Base-by-base conservation (phyloP, 1,140 invertebrate species). In the Leptopilina boulardi region DNA sequence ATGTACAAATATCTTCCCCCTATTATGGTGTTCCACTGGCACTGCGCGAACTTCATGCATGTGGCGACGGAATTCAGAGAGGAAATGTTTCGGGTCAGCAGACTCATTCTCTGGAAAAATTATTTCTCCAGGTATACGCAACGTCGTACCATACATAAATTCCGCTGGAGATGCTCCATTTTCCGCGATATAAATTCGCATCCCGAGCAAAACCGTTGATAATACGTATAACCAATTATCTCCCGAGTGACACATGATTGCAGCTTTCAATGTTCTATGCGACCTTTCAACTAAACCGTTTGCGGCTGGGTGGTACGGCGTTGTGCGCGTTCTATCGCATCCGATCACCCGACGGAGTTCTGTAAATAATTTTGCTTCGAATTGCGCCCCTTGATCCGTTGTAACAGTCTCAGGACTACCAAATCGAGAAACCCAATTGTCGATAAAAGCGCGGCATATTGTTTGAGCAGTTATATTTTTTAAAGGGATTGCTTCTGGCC, bases 91-190 rank as follows among this genome's bases (percentile, higher is more conserved):
- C 2, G 78, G 76, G 44, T 77, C 73, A 0, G 54, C 72, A 10
- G 74, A 2, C 10, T 81, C 66, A 1, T 82, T 78, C 56, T 77
- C 77, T 1, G 23, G 70, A 0, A 83, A n/a, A 41, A 90, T 83
- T 42, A 89, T 85, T 78, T 89, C 87, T 0, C 84, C 85, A 0
- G 89, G 88, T 3, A 90, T 42, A n/a, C 85, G 79, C 0, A 90
- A 72, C 0, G 82, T 47, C 42, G 71, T 78, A 0, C 88, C 89
- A 56, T 85, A 88, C 0, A 88, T 74, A 26, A 89, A 59, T 56
- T 90, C 85, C 5, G 85, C 86, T 2, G 86, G 42, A 3, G 87
- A 82, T 2, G 74, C 47, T 21, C 84, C 71, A 3, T 83, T 41
- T 15, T 89, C 84, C 59, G 26, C 10, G 9, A 26, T 9, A 13